These are phyloP conservation scores for Mesodorylaimus sp. DNA, from an alignment of 2,888 invertebrate genomes.

Conservation along the genomic window DNA sequence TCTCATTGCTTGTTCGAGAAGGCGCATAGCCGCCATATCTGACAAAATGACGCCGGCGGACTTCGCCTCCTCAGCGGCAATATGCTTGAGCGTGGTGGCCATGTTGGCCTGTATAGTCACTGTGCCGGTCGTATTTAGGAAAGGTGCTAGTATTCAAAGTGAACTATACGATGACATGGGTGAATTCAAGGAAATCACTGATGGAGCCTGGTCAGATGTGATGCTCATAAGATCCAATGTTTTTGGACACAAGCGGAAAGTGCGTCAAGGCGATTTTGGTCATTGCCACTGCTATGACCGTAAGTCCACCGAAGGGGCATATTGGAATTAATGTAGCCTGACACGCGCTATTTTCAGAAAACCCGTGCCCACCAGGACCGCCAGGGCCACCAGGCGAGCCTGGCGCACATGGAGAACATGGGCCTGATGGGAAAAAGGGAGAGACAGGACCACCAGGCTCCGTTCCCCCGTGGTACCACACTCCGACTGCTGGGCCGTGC, in stretches of 20 bases:
- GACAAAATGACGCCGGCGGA: constrained; percentile 3
- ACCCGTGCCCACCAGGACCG: neutral
- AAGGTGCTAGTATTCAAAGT: neutral
- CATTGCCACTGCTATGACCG: constrained; percentile 1
- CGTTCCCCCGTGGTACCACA: too few relatives aligned
- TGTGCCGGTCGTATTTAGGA: neutral
- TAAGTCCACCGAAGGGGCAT: too few relatives aligned
- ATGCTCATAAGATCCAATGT: neutral
- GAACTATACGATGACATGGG: neutral
- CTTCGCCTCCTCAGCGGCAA: neutral
- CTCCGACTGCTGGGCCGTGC: neutral
- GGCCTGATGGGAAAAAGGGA: neutral
- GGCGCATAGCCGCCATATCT: too few relatives aligned
- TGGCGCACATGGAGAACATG: neutral
- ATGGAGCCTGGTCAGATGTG: neutral
- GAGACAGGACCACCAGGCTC: neutral
- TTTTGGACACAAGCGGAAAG: neutral
- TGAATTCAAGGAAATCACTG: neutral
- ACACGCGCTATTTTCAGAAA: too few relatives aligned
- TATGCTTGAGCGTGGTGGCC: neutral
- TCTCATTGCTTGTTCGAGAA: too few relatives aligned
- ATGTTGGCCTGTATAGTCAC: neutral
- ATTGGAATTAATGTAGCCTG: too few relatives aligned
- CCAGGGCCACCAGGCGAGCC: neutral
- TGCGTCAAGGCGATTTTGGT: neutral